Percentiles rank a stretch among this genome's conserved stretches.
Evolutionary conservation across 1,140 invertebrate species (phyloP).

Genomic region (Panulirus ornatus): DNA sequence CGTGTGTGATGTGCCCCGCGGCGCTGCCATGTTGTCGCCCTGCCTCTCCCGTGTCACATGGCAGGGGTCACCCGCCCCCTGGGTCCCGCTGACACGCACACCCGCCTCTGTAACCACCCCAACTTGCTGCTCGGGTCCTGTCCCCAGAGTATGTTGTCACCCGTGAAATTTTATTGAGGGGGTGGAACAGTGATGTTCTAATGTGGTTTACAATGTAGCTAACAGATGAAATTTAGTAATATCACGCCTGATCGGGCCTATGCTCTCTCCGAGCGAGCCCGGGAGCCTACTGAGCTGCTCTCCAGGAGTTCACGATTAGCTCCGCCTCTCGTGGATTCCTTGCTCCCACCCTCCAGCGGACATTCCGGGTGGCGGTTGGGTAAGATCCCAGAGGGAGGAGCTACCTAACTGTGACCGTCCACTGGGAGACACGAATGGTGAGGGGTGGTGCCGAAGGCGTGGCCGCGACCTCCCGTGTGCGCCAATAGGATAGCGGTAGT

Average conservation of each 20-base stretch:
- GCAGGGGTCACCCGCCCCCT: slow-evolving; percentile 67
- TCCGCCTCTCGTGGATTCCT: slow-evolving; percentile 55
- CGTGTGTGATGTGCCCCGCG: slow-evolving; percentile 63
- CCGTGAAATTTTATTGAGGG: too few species aligned
- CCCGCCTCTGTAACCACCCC: too few species aligned
- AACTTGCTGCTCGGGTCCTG: too few species aligned
- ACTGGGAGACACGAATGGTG: slow-evolving; percentile 39
- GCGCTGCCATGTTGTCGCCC: slow-evolving; percentile 48
- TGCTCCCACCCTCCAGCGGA: slow-evolving; percentile 48
- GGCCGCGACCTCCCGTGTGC: neutral
- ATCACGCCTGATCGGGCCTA: neutral
- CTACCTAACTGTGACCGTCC: slow-evolving; percentile 27
- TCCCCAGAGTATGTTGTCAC: too few species aligned
- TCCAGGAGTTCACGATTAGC: slow-evolving; percentile 56
- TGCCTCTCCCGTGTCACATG: slow-evolving; percentile 67
- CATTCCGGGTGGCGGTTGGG: slow-evolving; percentile 39
- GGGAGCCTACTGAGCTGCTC: slow-evolving; percentile 70
- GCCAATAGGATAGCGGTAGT: slow-evolving; percentile 42
- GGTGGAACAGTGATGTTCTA: too few species aligned
- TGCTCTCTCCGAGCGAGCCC: slow-evolving; percentile 26
- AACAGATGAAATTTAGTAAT: neutral
- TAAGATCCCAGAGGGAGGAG: slow-evolving; percentile 44
- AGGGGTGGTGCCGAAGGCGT: slow-evolving; percentile 60
- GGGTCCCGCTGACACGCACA: slow-evolving; percentile 1
- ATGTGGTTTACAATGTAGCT: neutral